phyloP scores from a whole-genome alignment of 2,797 vertebrate genomes.

The Xyrichtys novacula region DNA sequence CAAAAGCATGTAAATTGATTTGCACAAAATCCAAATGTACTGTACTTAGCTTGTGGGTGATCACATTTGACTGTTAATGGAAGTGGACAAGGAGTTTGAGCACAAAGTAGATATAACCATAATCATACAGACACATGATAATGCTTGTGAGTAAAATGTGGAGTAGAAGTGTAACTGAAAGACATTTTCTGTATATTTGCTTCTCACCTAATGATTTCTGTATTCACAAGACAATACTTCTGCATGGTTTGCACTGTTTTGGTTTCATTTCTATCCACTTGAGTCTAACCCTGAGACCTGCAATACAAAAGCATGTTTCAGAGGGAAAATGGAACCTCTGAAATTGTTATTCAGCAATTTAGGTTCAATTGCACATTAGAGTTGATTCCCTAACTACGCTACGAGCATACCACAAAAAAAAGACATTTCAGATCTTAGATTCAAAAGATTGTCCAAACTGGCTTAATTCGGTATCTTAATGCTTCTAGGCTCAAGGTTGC shows the following conservation, averaged over 20 bases:
- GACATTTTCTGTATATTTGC: conserved; percentile 49
- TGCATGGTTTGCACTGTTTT: conserved; percentile 63
- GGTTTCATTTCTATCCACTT: conserved; percentile 39
- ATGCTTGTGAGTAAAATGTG: conserved; percentile 30
- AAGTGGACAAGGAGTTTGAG: conserved; percentile 54
- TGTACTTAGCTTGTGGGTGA: conserved; percentile 72
- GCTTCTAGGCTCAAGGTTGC: conserved; percentile 32
- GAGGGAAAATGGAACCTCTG: background rate
- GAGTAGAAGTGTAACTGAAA: conserved; percentile 36
- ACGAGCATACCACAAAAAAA: background rate
- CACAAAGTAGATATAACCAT: conserved; percentile 57
- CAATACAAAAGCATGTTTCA: conserved; percentile 17
- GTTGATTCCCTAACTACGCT: background rate
- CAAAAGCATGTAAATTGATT: conserved; percentile 54
- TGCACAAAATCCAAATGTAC: conserved; percentile 81
- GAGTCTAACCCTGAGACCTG: conserved; percentile 46
- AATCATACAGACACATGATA: conserved; percentile 32
- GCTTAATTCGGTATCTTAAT: conserved; percentile 1
- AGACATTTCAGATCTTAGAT: background rate
- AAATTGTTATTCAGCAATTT: background rate
- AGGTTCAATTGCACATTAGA: conserved; percentile 13
- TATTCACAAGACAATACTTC: conserved; percentile 58
- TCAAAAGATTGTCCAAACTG: background rate
- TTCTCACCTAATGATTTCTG: conserved; percentile 42
- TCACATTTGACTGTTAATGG: conserved; percentile 69